Percentiles rank a stretch among this genome's conserved stretches.
Conservation (phyloP, 1,140 invertebrate species). For the Belonocnema kinseyi region DNA sequence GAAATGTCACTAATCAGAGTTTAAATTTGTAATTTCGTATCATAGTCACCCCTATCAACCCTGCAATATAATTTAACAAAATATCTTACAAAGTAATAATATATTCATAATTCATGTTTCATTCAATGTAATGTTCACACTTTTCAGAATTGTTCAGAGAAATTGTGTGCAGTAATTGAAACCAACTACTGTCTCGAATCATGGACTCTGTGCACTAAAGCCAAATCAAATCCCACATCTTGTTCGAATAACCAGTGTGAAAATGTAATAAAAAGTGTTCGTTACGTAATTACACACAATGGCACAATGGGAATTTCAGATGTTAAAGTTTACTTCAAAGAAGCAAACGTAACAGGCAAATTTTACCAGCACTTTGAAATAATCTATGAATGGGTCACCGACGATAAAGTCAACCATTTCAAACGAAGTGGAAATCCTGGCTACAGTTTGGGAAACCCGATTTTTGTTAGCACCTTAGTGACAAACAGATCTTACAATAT, state of each 20-base stretch:
- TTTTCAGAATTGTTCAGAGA: slow-evolving; percentile 74
- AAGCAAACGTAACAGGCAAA: slow-evolving; percentile 68
- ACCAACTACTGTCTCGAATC: slow-evolving; percentile 69
- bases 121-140: not conserved
- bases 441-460: slow-evolving; percentile 79
- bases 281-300: slow-evolving; percentile 77
- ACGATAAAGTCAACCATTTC: slow-evolving; percentile 60
- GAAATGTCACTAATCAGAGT: too few species aligned
- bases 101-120: too few species aligned
- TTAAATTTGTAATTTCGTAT: too few species aligned
- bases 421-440: slow-evolving; percentile 83
- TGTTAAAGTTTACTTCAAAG: slow-evolving; percentile 68
- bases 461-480: slow-evolving; percentile 75
- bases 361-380: slow-evolving; percentile 76
- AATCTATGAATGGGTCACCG: slow-evolving; percentile 73
- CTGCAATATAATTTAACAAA: too few species aligned
- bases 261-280: slow-evolving; percentile 75
- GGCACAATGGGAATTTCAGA: slow-evolving; percentile 76
- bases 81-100: too few species aligned
- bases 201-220: slow-evolving; percentile 59
- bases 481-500: slow-evolving; percentile 54
- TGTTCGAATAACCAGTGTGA: slow-evolving; percentile 62
- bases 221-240: slow-evolving; percentile 46
- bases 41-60: too few species aligned
- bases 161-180: slow-evolving; percentile 72